These are phyloP conservation scores for Orthonyx spaldingii DNA, from an alignment of 2,113 vertebrate species.

Conservation along the genomic window DNA sequence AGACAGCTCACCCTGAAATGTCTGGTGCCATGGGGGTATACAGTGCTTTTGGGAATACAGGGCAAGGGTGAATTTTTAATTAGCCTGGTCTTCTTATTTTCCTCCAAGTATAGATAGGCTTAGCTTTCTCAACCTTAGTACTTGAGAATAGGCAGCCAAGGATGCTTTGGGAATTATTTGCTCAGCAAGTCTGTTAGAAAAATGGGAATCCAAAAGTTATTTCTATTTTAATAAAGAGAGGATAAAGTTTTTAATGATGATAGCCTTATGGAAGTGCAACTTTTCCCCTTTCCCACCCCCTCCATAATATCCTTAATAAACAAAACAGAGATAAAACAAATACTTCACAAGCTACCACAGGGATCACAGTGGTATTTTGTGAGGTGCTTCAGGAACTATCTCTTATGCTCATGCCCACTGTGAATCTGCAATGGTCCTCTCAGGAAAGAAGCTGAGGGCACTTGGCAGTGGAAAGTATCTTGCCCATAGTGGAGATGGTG, in stretches of 20 bases:
- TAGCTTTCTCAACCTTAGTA: neutral
- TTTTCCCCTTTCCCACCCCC: neutral
- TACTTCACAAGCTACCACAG: neutral
- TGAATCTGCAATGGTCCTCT: neutral
- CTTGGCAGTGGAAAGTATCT: neutral
- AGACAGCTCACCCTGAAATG: neutral
- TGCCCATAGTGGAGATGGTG: conserved; percentile 35
- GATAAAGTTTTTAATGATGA: conserved; percentile 6
- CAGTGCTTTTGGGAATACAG: neutral
- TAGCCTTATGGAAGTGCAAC: neutral
- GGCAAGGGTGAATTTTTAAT: conserved; percentile 8
- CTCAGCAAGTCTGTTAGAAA: neutral
- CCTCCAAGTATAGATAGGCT: neutral
- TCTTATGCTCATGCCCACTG: neutral
- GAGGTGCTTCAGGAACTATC: neutral
- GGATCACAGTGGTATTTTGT: neutral
- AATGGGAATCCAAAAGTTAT: neutral
- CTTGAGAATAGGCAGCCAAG: neutral
- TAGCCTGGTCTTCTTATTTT: neutral
- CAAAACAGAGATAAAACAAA: neutral
- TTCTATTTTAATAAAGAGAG: conserved; percentile 3
- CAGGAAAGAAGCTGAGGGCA: neutral
- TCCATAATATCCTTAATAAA: neutral
- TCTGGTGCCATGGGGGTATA: neutral
- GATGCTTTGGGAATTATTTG: neutral